Base-by-base conservation (phyloP, 2,888 invertebrate species). In the Drosophila pullipes region DNA sequence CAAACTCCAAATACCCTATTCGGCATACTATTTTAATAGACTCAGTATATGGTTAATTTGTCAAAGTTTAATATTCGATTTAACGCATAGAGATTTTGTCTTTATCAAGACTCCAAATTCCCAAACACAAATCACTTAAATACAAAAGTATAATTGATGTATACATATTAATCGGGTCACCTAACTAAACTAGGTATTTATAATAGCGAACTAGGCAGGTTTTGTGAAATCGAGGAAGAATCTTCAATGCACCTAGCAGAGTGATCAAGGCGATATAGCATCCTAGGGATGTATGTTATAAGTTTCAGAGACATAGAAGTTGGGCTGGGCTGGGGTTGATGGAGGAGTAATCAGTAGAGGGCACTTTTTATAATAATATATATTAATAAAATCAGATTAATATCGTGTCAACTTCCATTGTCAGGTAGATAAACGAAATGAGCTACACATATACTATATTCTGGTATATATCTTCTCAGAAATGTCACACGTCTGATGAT, bases 1-100 rank as follows among this genome's bases (percentile, higher is more conserved):
- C 16, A 30, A 35, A 22, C 5, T 28, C 5, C 4, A 4, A 49
- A 74, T 74, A 50, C 59, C 22, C 74, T 62, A 37, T 13, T 25
- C 35, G 41, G 4, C 16, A 31, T 11, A 4, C 2, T n/a, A 35
- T 31, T 41, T 31, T 3, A 39, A 25, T 1, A 18, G 7, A 35
- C 13, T 61, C n/a, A 25, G 3, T 10, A 3, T 37, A 18, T 10
- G 1, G 25, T 33, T 7, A 2, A 25, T 1, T 33, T 25, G 22
- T 18, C 4, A 4, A 18, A 11, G 25, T 6, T 55, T 2, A 18
- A n/a, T 52, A 30, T 52, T 13, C 3, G 6, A 30, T 22, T 47
- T 16, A 44, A 11, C 5, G 10, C 11, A 22, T 41, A 22, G 22
- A 41, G 0, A 22, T 47, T 22, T 22, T 13, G 0, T 30, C 7